Conservation (phyloP, 2,888 invertebrate species). For the Terebella lapidaria region DNA sequence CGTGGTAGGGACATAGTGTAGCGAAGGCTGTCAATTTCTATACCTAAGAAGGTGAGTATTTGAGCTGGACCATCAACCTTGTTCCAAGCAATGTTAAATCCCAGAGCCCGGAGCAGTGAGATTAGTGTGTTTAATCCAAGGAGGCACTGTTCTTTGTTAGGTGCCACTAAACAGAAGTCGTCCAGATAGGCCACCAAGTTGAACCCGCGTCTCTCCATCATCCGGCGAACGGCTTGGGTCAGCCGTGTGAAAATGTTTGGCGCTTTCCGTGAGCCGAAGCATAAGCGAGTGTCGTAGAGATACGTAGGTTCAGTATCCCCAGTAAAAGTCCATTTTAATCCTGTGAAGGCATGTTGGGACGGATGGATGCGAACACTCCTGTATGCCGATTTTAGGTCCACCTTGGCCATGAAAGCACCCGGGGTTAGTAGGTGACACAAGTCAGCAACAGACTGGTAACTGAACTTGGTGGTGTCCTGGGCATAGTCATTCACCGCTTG, state of each 20-base stretch:
- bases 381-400: not conserved
- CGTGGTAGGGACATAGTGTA: not conserved
- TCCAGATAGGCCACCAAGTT: not conserved
- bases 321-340: not conserved
- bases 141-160: not conserved
- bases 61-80: not conserved
- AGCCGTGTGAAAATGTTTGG: not conserved
- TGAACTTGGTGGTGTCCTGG: not conserved
- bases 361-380: not conserved
- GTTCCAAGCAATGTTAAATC: slow-evolving; percentile 2
- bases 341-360: not conserved
- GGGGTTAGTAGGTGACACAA: not conserved
- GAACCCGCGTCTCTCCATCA: slow-evolving; percentile 1
- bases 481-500: not conserved
- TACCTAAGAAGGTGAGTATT: not conserved
- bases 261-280: not conserved
- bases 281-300: not conserved
- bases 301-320: not conserved
- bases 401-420: not conserved
- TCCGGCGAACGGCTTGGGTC: not conserved
- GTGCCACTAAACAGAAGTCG: not conserved
- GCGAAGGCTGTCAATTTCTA: not conserved
- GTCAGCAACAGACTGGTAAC: not conserved
- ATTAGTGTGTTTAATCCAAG: not conserved
- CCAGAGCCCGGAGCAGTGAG: not conserved